Percentiles rank a stretch among this genome's conserved stretches.
These are phyloP conservation scores for Lasioglossum marginatum DNA, from an alignment of 2,888 invertebrate genomes.

Conservation along the genomic window DNA sequence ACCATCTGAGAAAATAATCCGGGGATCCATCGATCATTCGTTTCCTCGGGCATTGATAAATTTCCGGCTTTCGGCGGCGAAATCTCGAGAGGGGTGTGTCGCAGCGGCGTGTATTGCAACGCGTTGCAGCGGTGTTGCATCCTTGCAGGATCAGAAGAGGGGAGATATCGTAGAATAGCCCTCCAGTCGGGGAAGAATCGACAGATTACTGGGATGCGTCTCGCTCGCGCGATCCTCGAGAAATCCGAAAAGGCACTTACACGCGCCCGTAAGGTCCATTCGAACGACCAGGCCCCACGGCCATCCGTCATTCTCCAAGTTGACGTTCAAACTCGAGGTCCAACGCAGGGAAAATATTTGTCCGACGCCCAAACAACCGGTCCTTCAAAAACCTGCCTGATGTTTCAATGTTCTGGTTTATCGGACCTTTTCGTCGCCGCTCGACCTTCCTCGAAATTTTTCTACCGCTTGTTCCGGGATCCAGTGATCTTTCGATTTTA, in stretches of 20 bases:
- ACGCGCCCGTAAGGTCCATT: constrained; percentile 39
- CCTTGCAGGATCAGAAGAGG: constrained; percentile 63
- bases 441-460: not conserved
- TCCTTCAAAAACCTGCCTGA: not conserved
- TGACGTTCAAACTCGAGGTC: constrained; percentile 49
- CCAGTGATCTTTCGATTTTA: not conserved
- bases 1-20: constrained; percentile 6
- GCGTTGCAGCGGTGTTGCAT: not conserved
- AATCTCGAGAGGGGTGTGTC: not conserved
- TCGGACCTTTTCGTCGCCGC: not conserved
- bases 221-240: constrained; percentile 30
- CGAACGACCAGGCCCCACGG: constrained; percentile 20
- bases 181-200: constrained; percentile 73
- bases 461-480: not conserved
- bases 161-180: constrained; percentile 73
- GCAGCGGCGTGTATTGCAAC: not conserved
- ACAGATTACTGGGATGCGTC: constrained; percentile 75
- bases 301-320: constrained; percentile 65
- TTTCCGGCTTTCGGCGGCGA: constrained; percentile 47
- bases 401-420: constrained; percentile 10
- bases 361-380: constrained; percentile 11
- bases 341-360: constrained; percentile 56
- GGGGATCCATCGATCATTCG: constrained; percentile 40
- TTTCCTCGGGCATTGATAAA: constrained; percentile 24
- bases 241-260: constrained; percentile 74